Evolutionary conservation across 2,113 vertebrate genomes (phyloP).

Genomic region (Coturnix japonica): DNA sequence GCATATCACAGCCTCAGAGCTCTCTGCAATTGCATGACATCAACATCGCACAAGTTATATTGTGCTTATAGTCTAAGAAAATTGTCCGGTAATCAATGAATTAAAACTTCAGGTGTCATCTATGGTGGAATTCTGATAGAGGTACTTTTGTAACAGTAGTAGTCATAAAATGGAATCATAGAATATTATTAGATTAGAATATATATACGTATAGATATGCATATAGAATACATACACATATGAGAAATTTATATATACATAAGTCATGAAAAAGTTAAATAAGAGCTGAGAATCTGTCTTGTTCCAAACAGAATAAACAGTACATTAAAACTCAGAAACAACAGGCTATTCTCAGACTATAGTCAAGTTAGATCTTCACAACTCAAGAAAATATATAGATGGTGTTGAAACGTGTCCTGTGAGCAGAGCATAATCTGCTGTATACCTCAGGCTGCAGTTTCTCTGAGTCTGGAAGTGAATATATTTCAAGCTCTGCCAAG

Average conservation of each 20-base stretch:
- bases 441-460: not conserved
- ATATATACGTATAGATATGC: too few species aligned
- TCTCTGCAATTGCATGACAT: not conserved
- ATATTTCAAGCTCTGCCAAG: slow-evolving; percentile 2
- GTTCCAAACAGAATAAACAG: not conserved
- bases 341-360: not conserved
- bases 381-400: not conserved
- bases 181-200: too few species aligned
- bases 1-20: not conserved
- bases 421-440: not conserved
- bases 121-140: not conserved
- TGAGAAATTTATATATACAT: not conserved
- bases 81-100: not conserved
- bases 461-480: not conserved
- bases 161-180: not conserved
- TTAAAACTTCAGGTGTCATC: not conserved
- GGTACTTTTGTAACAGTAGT: not conserved
- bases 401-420: not conserved
- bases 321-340: not conserved
- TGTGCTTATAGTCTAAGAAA: not conserved
- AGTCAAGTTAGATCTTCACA: not conserved
- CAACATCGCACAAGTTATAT: not conserved
- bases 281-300: not conserved
- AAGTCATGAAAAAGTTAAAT: not conserved
- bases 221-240: not conserved